phyloP scores from a whole-genome alignment of 2,113 vertebrate genomes.

The Brachyhypopomus gauderio region DNA sequence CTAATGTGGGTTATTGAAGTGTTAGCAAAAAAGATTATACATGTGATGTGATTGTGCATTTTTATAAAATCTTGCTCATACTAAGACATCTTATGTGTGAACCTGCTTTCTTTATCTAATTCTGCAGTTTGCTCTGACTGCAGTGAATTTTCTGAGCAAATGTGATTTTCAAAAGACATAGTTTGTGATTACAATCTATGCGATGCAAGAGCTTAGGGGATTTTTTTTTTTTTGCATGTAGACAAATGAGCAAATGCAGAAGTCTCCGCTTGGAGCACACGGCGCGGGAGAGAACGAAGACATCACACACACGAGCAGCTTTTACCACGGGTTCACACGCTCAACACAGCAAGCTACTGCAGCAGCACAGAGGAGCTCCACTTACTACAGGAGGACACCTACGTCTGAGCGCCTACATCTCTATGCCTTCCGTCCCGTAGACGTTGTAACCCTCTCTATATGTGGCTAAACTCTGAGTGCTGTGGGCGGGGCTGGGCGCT shows the following conservation, averaged over 20 bases:
- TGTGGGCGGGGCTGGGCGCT: constrained; percentile 84
- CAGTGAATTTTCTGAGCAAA: not conserved
- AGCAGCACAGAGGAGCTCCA: constrained; percentile 52
- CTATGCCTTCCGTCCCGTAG: constrained; percentile 86
- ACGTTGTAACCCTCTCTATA: constrained; percentile 97
- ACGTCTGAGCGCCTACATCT: constrained; percentile 87
- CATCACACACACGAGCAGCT: constrained; percentile 57
- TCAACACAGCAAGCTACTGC: constrained; percentile 51
- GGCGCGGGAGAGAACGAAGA: constrained; percentile 47
- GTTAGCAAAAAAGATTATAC: not conserved
- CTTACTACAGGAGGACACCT: constrained; percentile 61
- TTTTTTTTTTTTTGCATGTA: constrained; percentile 23
- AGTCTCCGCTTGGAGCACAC: constrained; percentile 41
- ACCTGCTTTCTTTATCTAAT: not conserved
- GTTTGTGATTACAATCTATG: too few species aligned
- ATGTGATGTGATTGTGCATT: constrained; percentile 4
- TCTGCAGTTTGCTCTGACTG: not conserved
- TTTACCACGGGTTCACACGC: constrained; percentile 53
- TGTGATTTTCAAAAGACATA: not conserved
- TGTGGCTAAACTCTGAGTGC: constrained; percentile 93
- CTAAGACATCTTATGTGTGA: not conserved
- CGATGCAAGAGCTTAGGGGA: too few species aligned
- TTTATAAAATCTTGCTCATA: not conserved
- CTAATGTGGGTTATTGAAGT: not conserved
- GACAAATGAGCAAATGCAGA: constrained; percentile 47